Evolutionary conservation across 2,797 vertebrate species (phyloP), one percentile per base, ranked within the genome.

Genomic region (Echeneis naucrates): DNA sequence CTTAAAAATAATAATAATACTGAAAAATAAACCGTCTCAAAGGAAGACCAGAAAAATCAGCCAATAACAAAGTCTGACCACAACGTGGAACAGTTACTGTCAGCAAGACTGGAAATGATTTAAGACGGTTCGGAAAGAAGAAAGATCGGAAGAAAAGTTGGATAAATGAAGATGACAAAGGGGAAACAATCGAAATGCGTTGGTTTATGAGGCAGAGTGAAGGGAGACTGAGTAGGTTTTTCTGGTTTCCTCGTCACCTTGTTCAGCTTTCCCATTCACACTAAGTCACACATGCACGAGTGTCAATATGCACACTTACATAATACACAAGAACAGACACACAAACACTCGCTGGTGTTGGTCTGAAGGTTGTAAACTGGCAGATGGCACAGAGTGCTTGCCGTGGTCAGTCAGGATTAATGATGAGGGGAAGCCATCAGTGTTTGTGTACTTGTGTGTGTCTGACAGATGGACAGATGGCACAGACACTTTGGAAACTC

Each of bases 331-430:
- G 21, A 50, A 40, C 24, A 23, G 10, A 23, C n/a, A 38, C 12
- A 27, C 42, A 37, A 19, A 72, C 17, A 32, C 35, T 13, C 38
- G 21, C 13, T 42, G 47, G 30, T 40, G 44, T 37, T n/a, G 45
- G 47, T 72, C 62, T 78, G 58, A 65, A 78, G 63, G 71, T 60
- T 32, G 44, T 33, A 62, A 67, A 68, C 54, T 65, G 67, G 59
- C 82, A 83, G 81, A 83, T 83, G 81, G 72, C 45, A 24, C 68
- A 45, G 40, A 58, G 50, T 19, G 27, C 53, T 48, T 68, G 73
- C 37, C 56, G 30, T 6, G 26, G 35, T 55, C 66, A 55, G 32
- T 50, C 59, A 68, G 63, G 67, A 81, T 57, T 67, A 55, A 70
- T 59, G 37, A 77, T 27, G 42, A 66, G 30, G 33, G 27, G 14